Conservation (phyloP, 2,113 vertebrate species). For the Albula glossodonta region DNA sequence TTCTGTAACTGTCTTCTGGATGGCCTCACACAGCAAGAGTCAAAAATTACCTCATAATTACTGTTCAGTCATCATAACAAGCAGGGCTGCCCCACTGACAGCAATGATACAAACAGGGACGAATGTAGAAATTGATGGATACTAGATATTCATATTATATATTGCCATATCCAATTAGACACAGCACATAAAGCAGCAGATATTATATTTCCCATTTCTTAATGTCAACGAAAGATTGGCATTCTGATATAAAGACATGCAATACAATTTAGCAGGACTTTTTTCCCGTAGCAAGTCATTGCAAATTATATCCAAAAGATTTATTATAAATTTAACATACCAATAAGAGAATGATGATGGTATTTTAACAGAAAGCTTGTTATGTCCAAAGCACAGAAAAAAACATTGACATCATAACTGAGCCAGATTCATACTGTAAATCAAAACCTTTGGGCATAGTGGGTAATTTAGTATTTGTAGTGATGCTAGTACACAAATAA, state of each 20-base stretch:
- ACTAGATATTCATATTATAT: slow-evolving; percentile 68
- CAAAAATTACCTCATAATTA: slow-evolving; percentile 78
- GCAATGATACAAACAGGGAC: slow-evolving; percentile 60
- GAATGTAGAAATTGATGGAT: slow-evolving; percentile 69
- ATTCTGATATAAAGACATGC: slow-evolving; percentile 67
- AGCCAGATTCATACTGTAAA: neutral
- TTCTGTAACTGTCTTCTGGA: slow-evolving; percentile 63
- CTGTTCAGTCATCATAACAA: slow-evolving; percentile 78
- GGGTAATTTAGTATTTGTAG: neutral
- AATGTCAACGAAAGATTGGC: slow-evolving; percentile 53
- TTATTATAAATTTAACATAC: slow-evolving; percentile 70
- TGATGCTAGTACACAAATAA: neutral
- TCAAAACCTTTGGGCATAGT: neutral
- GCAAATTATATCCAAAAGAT: slow-evolving; percentile 72
- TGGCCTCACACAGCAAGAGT: slow-evolving; percentile 70
- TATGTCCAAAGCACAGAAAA: neutral
- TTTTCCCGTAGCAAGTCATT: slow-evolving; percentile 45
- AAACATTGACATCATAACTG: neutral
- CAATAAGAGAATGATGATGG: slow-evolving; percentile 70
- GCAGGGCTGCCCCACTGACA: slow-evolving; percentile 69
- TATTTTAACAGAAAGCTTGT: slow-evolving; percentile 52
- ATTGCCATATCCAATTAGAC: slow-evolving; percentile 77
- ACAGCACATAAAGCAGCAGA: slow-evolving; percentile 74
- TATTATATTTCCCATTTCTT: slow-evolving; percentile 61
- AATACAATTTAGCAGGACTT: slow-evolving; percentile 59